Conservation (phyloP, 1,140 invertebrate species). For the Philotrypesis tridentata region DNA sequence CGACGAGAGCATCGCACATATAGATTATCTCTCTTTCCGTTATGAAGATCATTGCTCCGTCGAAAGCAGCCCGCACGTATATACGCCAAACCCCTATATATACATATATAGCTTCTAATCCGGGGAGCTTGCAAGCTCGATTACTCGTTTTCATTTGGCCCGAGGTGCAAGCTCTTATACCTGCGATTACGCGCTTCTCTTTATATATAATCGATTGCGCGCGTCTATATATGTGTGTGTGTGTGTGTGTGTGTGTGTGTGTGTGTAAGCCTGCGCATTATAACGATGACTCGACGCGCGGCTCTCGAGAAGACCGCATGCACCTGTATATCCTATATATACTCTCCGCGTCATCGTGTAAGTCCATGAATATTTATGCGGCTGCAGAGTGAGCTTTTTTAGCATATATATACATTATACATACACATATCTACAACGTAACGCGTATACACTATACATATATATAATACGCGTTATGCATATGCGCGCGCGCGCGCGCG, state of each 20-base stretch:
- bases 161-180: background rate
- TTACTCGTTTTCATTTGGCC: background rate
- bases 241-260: too few relatives aligned
- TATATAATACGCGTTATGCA: too few relatives aligned
- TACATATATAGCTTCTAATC: background rate
- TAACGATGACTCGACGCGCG: background rate
- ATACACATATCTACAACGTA: too few relatives aligned
- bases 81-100: background rate
- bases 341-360: background rate
- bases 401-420: too few relatives aligned
- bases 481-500: too few relatives aligned
- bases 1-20: background rate
- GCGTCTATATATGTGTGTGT: too few relatives aligned
- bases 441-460: too few relatives aligned
- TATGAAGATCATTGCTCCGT: background rate
- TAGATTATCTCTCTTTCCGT: too few relatives aligned
- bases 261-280: background rate
- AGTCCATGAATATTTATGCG: background rate
- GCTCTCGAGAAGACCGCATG: background rate
- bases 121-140: background rate
- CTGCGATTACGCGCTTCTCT: too few relatives aligned
- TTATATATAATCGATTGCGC: background rate
- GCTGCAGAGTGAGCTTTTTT: background rate
- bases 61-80: background rate
- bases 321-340: too few relatives aligned